phyloP scores from a whole-genome alignment of 2,797 vertebrate genomes.

The Microhierax caerulescens region DNA sequence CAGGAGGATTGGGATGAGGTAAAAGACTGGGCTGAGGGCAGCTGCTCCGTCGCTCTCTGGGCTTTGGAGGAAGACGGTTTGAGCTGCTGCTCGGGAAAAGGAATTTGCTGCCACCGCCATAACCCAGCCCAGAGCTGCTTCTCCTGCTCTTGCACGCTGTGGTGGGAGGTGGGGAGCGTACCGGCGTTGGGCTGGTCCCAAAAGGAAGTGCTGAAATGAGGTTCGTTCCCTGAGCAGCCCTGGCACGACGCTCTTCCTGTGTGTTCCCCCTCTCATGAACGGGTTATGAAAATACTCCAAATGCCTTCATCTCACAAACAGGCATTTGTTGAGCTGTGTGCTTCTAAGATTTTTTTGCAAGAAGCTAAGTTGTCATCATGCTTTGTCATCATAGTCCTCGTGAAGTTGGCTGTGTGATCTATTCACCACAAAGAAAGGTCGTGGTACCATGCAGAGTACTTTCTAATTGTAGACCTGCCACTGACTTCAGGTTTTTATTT shows the following conservation, averaged over 20 bases:
- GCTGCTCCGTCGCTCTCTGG: too few relatives aligned
- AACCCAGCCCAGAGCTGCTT: neutral
- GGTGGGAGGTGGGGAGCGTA: neutral
- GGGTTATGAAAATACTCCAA: neutral
- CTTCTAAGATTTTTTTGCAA: neutral
- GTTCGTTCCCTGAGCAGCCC: neutral
- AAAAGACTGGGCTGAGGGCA: too few relatives aligned
- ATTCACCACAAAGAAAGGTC: neutral
- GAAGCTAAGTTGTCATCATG: neutral
- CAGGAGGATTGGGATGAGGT: too few relatives aligned
- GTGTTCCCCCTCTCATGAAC: neutral
- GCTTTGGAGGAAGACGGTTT: too few relatives aligned
- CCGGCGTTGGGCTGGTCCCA: neutral
- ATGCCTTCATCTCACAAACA: neutral
- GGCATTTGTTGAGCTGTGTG: neutral
- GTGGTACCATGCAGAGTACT: neutral
- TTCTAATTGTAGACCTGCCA: neutral
- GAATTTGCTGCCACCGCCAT: too few relatives aligned
- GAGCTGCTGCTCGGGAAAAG: too few relatives aligned
- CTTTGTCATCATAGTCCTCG: neutral
- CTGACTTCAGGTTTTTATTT: neutral
- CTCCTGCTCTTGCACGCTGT: neutral
- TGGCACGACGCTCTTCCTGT: neutral
- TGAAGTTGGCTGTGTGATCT: neutral
- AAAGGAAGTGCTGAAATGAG: neutral